Conservation (phyloP, 2,797 vertebrate species). For the Esox lucius region DNA sequence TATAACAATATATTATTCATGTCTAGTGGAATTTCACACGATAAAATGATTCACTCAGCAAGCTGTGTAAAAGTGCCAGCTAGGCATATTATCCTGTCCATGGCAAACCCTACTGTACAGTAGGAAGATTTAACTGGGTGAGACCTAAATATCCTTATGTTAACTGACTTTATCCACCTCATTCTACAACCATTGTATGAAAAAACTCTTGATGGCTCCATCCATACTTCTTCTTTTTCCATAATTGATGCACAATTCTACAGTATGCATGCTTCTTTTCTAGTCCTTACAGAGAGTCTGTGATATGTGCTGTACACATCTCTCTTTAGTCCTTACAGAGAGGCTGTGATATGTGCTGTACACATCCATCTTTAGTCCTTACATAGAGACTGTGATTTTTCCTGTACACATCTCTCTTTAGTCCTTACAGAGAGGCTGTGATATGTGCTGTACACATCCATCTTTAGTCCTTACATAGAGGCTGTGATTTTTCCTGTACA, state of each 20-base stretch:
- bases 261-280: slow-evolving; percentile 42
- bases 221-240: slow-evolving; percentile 52
- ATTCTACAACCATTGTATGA: slow-evolving; percentile 39
- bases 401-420: slow-evolving; percentile 32
- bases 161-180: slow-evolving; percentile 19
- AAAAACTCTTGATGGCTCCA: slow-evolving; percentile 54
- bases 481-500: slow-evolving; percentile 15
- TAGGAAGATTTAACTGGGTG: slow-evolving; percentile 10
- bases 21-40: not conserved
- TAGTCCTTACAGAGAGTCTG: not conserved
- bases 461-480: not conserved
- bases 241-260: slow-evolving; percentile 59
- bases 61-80: slow-evolving; percentile 36
- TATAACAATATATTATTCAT: slow-evolving; percentile 3
- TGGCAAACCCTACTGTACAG: not conserved
- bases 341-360: slow-evolving; percentile 15
- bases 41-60: not conserved
- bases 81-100: slow-evolving; percentile 26
- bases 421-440: not conserved
- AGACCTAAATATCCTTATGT: slow-evolving; percentile 22
- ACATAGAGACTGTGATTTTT: slow-evolving; percentile 19
- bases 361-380: slow-evolving; percentile 31
- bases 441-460: slow-evolving; percentile 36
- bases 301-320: slow-evolving; percentile 32
- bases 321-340: slow-evolving; percentile 12